A percentile compares a stretch with the other conserved stretches of the same genome.
Conservation (phyloP, 2,113 vertebrate genomes). For the Cranoglanis bouderius region DNA sequence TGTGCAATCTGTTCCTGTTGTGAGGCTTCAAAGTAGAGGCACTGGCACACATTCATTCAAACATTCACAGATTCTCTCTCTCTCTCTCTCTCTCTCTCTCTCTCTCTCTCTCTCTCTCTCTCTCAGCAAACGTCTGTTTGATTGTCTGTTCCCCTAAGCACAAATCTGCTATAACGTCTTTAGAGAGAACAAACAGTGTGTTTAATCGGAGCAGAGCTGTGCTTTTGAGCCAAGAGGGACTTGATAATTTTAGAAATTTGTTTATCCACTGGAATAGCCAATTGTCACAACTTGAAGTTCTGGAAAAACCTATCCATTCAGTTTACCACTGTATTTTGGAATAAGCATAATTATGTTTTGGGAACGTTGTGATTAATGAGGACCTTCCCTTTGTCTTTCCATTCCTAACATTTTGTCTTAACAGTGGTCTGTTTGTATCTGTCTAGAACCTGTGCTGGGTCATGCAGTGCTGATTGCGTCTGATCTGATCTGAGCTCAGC, state of each 20-base stretch:
- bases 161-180: constrained; percentile 71
- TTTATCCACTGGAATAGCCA: constrained; percentile 29
- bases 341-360: not conserved
- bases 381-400: not conserved
- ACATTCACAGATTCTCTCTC: not conserved
- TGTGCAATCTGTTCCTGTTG: constrained; percentile 57
- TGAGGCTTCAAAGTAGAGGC: constrained; percentile 53
- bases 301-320: not conserved
- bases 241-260: constrained; percentile 33
- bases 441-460: constrained; percentile 37
- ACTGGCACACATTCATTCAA: not conserved
- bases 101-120: not conserved
- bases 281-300: constrained; percentile 8
- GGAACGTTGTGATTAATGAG: not conserved
- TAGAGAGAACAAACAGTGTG: constrained; percentile 70
- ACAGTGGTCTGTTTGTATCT: not conserved
- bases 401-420: not conserved
- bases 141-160: constrained; percentile 68
- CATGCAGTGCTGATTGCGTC: constrained; percentile 54
- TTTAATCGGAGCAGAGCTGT: constrained; percentile 74
- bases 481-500: constrained; percentile 52
- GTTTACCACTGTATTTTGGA: not conserved
- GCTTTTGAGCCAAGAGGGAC: constrained; percentile 64
- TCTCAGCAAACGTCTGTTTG: constrained; percentile 32
- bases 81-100: constrained; percentile 29